These are phyloP conservation scores for Wasmannia auropunctata DNA, from an alignment of 1,140 invertebrate species.

Conservation along the genomic window DNA sequence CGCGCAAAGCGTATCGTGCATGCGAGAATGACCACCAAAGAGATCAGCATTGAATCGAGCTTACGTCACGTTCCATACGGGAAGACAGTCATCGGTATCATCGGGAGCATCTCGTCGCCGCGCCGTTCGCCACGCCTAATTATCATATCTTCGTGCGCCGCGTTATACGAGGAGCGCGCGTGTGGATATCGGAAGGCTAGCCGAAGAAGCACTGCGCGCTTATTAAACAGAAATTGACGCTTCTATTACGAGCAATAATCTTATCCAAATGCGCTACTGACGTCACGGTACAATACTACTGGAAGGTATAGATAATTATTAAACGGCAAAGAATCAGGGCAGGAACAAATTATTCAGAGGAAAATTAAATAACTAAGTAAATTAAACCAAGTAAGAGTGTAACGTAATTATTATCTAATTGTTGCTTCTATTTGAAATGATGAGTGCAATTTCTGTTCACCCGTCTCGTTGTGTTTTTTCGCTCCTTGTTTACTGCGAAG, in stretches of 20 bases:
- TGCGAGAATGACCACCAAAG: background rate
- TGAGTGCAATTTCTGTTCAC: background rate
- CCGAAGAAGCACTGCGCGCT: background rate
- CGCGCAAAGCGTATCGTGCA: background rate
- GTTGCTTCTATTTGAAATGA: background rate
- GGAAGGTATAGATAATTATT: background rate
- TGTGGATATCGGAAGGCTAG: background rate
- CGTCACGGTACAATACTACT: background rate
- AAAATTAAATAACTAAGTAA: background rate
- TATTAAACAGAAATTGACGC: background rate
- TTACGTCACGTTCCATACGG: slow-evolving; percentile 70
- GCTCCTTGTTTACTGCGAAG: background rate
- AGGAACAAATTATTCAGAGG: background rate
- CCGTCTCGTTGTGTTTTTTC: background rate
- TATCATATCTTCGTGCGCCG: slow-evolving; percentile 59
- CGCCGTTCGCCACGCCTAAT: slow-evolving; percentile 64
- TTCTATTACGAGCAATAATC: background rate
- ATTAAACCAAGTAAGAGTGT: background rate
- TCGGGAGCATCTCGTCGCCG: slow-evolving; percentile 69
- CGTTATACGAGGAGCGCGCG: background rate
- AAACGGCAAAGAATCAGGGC: background rate
- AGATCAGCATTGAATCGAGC: slow-evolving; percentile 68
- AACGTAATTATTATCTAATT: background rate
- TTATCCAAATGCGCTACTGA: background rate
- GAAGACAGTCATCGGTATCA: slow-evolving; percentile 67